These are phyloP conservation scores for Apamea sordens DNA, from an alignment of 2,888 invertebrate species.

Conservation along the genomic window DNA sequence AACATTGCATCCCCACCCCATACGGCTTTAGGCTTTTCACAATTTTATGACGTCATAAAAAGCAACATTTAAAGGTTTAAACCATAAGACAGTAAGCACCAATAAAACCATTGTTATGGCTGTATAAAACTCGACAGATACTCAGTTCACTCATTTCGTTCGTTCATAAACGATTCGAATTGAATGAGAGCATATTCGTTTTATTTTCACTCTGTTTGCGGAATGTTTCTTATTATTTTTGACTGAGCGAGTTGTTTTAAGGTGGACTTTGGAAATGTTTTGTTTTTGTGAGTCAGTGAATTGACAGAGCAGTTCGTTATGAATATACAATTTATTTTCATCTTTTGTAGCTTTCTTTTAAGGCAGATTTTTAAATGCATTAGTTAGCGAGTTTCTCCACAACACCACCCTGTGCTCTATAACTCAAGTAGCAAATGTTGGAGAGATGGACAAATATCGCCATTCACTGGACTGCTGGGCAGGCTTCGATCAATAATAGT, in stretches of 20 bases:
- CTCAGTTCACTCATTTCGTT: conserved; percentile 66
- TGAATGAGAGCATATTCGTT: conserved; percentile 66
- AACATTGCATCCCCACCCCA: conserved; percentile 27
- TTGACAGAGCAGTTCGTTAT: neutral
- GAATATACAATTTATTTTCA: neutral
- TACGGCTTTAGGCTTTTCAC: conserved; percentile 51
- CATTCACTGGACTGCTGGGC: too few species aligned
- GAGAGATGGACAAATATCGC: too few species aligned
- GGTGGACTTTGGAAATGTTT: neutral
- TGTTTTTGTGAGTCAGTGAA: neutral
- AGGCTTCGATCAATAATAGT: too few species aligned
- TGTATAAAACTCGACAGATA: conserved; percentile 67
- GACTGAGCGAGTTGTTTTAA: conserved; percentile 35
- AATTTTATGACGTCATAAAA: conserved; percentile 62
- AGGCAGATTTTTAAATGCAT: neutral
- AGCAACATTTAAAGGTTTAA: conserved; percentile 65
- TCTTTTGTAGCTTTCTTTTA: neutral
- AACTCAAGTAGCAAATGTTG: too few species aligned
- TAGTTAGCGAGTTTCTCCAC: neutral
- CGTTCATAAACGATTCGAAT: conserved; percentile 67
- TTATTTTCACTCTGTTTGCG: conserved; percentile 55
- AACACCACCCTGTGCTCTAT: too few species aligned
- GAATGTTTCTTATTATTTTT: conserved; percentile 57
- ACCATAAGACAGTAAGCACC: conserved; percentile 62
- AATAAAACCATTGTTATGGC: conserved; percentile 67